Evolutionary conservation across 2,113 vertebrate species (phyloP).

Genomic region (Alethe castanea): DNA sequence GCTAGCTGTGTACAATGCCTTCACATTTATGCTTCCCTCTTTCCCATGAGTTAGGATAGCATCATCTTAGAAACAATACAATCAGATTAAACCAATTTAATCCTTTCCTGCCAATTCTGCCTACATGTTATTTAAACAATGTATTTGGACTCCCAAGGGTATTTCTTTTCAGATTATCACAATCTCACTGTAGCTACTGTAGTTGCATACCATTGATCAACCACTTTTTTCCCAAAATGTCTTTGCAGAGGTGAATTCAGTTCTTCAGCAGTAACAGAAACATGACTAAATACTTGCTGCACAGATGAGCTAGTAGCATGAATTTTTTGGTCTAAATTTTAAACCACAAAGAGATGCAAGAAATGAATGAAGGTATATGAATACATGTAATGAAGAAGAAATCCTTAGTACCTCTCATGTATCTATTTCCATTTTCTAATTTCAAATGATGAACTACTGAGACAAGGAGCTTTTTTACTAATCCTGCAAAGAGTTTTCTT

Average conservation of each 20-base stretch:
- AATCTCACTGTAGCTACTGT: not conserved
- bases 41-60: not conserved
- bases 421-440: not conserved
- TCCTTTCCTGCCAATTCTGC: not conserved
- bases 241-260: not conserved
- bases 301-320: not conserved
- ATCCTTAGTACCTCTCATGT: not conserved
- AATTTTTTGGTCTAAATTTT: not conserved
- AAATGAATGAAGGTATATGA: not conserved
- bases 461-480: not conserved
- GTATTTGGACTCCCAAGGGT: not conserved
- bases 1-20: not conserved
- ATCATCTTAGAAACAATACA: not conserved
- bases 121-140: not conserved
- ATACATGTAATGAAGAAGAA: not conserved
- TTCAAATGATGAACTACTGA: not conserved
- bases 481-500: not conserved
- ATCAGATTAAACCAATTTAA: not conserved
- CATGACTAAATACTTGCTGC: not conserved
- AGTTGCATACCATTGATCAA: not conserved
- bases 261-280: not conserved
- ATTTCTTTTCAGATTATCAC: not conserved
- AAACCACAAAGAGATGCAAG: not conserved
- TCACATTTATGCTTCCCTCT: not conserved
- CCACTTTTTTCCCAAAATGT: not conserved